Conservation (phyloP, 37 sponge, comb jelly and placozoan genomes). For the Spongilla lacustris region DNA sequence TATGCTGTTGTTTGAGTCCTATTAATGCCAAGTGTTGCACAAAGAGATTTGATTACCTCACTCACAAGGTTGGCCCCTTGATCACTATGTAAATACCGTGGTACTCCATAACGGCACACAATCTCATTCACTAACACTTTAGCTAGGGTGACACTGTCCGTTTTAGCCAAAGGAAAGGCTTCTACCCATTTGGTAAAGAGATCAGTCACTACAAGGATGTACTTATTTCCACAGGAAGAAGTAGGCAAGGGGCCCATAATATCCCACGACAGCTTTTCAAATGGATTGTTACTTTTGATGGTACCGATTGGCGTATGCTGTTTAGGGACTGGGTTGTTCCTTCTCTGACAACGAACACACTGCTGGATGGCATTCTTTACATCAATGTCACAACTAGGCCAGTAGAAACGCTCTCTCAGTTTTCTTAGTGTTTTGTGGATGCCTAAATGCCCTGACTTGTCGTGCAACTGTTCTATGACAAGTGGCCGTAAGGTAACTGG, state of each 20-base stretch:
- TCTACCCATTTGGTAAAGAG: constrained; percentile 38
- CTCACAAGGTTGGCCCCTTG: constrained; percentile 24
- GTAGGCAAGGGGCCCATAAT: constrained; percentile 32
- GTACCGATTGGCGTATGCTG: constrained; percentile 17
- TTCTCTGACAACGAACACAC: not conserved
- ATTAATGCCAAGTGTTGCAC: constrained; percentile 8
- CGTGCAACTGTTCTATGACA: constrained; percentile 12
- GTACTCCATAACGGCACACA: constrained; percentile 41
- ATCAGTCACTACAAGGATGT: constrained; percentile 36
- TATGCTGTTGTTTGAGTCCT: constrained; percentile 17
- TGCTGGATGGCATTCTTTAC: constrained; percentile 1
- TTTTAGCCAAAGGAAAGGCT: constrained; percentile 19
- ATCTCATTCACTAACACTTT: constrained; percentile 29
- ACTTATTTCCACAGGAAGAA: constrained; percentile 12
- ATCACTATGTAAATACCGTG: constrained; percentile 22
- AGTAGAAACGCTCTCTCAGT: constrained; percentile 22
- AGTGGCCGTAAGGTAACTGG: not conserved
- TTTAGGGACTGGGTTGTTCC: constrained; percentile 10
- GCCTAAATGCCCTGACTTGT: constrained; percentile 19
- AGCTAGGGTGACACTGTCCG: constrained; percentile 2
- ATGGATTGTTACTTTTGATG: constrained; percentile 2
- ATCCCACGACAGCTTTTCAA: constrained; percentile 37
- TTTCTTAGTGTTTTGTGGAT: constrained; percentile 10
- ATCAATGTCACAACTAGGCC: constrained; percentile 16
- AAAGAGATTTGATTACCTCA: constrained; percentile 1